Base-by-base conservation (phyloP, 2,113 vertebrate species). In the Hucho hucho region DNA sequence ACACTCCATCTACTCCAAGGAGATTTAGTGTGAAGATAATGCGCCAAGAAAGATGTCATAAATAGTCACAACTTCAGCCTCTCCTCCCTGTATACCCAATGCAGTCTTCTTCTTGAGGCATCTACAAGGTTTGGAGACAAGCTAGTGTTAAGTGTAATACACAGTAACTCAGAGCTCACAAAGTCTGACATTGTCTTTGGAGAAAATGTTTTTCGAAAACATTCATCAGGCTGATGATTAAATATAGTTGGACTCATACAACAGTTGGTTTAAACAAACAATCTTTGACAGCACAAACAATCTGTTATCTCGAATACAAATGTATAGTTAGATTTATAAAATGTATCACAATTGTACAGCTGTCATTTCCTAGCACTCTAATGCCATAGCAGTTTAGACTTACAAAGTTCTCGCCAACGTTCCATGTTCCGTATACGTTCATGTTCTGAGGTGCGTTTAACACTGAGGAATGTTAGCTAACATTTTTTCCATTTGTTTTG, bases 11-110 rank as follows among this genome's bases (percentile, higher is more conserved):
- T 84, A 88, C 89, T 89, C 90, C 82, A 84, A 89, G 89, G 87
- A 93, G 90, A 92, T 89, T 82, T 87, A 91, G 89, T 92, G 90
- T 91, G 88, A 92, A 89, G 93, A 92, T 93, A 92, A 94, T 92
- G 91, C 89, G 85, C 86, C 74, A 80, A 79, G 91, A 93, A 93
- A 89, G 90, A 93, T 94, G 91, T 93, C 92, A 91, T 90, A 87
- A 85, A 85, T 82, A 90, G 90, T 88, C 88, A 88, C 88, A 88
- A 84, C 83, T 86, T 84, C 78, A 83, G 82, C 82, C 81, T 82
- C 77, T 84, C 82, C 74, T 84, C 81, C 84, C 83, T 70, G 75
- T 81, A 79, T n/a, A 61, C 68, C 24, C 79, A 75, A 79, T 86
- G 83, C 80, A 80, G 78, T 70, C 66, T 72, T 84, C 84, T 89